phyloP scores from a whole-genome alignment of 2,113 vertebrate genomes.

The Syngnathus floridae region DNA sequence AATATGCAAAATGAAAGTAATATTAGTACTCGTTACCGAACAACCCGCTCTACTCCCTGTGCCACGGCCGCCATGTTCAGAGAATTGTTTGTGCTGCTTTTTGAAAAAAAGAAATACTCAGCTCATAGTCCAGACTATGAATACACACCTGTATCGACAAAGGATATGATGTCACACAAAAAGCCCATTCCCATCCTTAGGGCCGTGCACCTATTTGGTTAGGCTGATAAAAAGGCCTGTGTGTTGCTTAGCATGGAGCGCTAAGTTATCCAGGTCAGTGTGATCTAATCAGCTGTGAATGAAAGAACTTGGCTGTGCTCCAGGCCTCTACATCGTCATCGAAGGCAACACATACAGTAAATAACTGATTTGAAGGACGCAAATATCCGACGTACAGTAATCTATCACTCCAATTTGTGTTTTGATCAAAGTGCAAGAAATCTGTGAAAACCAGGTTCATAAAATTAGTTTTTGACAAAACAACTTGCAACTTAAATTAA shows the following conservation, averaged over 20 bases:
- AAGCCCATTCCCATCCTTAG: not conserved
- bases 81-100: too few relatives aligned
- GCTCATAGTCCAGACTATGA: not conserved
- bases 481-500: too few relatives aligned
- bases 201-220: slow-evolving; percentile 2
- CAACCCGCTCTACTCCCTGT: too few relatives aligned
- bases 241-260: slow-evolving; percentile 25
- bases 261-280: slow-evolving; percentile 54
- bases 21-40: too few relatives aligned
- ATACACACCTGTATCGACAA: not conserved
- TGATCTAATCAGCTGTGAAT: slow-evolving; percentile 69
- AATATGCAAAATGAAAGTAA: too few relatives aligned
- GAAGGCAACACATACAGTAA: slow-evolving; percentile 2
- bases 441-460: not conserved
- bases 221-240: slow-evolving; percentile 33
- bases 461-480: not conserved
- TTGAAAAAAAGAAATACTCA: not conserved
- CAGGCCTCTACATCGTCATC: slow-evolving; percentile 30
- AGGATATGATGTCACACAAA: not conserved
- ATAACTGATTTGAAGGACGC: slow-evolving; percentile 9
- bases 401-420: not conserved
- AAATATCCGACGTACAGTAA: not conserved
- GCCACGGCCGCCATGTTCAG: too few relatives aligned
- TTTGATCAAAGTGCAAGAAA: not conserved
- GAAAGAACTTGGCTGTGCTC: slow-evolving; percentile 57